Evolutionary conservation across 35 echinoderm and acorn worm species (phyloP).

Genomic region (Ptychodera flava): DNA sequence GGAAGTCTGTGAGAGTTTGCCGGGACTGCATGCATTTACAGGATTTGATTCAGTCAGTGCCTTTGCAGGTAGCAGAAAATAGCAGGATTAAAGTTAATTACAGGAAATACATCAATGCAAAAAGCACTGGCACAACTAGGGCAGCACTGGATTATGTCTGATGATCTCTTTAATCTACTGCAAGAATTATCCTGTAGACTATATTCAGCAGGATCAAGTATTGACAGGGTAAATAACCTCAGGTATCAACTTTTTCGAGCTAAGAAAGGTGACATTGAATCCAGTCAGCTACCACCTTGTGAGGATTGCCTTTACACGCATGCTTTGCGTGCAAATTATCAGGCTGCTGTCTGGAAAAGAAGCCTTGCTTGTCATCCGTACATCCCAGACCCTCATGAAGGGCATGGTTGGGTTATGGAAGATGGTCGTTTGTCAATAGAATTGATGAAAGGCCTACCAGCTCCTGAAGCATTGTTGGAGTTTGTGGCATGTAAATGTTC

Average conservation of each 20-base stretch:
- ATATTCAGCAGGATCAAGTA: slow-evolving; percentile 7
- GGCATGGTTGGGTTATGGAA: slow-evolving; percentile 14
- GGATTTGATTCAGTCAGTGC: slow-evolving; percentile 22
- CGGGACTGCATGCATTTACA: slow-evolving; percentile 15
- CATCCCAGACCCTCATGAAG: not conserved
- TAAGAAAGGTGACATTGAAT: slow-evolving; percentile 18
- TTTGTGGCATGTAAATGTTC: slow-evolving; percentile 17
- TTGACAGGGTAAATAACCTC: slow-evolving; percentile 21
- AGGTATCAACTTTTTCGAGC: slow-evolving; percentile 18
- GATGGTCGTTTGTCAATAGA: not conserved
- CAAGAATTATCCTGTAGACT: slow-evolving; percentile 7
- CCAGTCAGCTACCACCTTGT: slow-evolving; percentile 30
- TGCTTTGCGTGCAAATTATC: too few species aligned
- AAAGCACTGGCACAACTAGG: slow-evolving; percentile 7
- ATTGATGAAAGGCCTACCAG: slow-evolving; percentile 20
- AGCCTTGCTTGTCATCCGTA: not conserved
- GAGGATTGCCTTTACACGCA: slow-evolving; percentile 25
- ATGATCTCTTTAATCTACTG: slow-evolving; percentile 1
- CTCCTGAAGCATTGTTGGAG: slow-evolving; percentile 11
- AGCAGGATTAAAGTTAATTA: slow-evolving; percentile 17
- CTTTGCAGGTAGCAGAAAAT: slow-evolving; percentile 8
- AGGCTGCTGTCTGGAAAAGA: slow-evolving; percentile 12
- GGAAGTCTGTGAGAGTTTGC: not conserved
- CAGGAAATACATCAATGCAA: not conserved
- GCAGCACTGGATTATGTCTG: not conserved